These are phyloP conservation scores for Petaurus breviceps DNA, from an alignment of 2,113 vertebrate genomes.

Conservation along the genomic window DNA sequence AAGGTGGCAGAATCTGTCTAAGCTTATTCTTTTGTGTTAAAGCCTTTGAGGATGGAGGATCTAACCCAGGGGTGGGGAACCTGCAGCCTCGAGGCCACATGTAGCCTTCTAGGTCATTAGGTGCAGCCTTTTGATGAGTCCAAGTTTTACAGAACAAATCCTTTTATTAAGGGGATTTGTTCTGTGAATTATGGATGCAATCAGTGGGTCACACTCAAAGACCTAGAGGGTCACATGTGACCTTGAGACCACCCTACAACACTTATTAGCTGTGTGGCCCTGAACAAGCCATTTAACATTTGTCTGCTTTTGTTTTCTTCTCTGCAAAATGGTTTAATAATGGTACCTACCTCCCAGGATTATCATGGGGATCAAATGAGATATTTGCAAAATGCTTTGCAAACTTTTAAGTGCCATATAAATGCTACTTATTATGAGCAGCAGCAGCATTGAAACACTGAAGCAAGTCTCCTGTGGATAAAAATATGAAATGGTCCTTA, in stretches of 20 bases:
- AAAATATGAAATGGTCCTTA: neutral
- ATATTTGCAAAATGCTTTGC: neutral
- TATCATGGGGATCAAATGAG: neutral
- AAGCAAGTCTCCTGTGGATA: neutral
- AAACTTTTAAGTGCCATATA: neutral
- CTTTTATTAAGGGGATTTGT: too few species aligned
- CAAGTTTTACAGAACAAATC: too few species aligned
- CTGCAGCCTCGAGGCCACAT: too few species aligned
- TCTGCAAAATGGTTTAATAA: neutral
- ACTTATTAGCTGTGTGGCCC: neutral
- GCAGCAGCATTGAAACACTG: neutral
- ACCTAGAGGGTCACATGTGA: too few species aligned
- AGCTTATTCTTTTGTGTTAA: neutral
- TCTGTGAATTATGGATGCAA: too few species aligned
- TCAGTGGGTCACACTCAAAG: too few species aligned
- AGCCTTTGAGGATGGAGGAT: neutral
- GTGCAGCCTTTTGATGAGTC: too few species aligned
- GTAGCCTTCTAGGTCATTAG: too few species aligned
- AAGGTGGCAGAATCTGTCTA: neutral
- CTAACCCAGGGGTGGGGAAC: neutral
- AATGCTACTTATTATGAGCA: neutral
- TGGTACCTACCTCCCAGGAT: neutral
- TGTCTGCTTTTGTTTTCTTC: neutral
- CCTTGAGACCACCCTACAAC: too few species aligned
- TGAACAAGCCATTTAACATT: neutral